phyloP scores from a whole-genome alignment of 2,113 vertebrate genomes.

The western clawed frog (Xenopus tropicalis) region UCB_Xtro_10.0 CM004449.2:67083001-67083500 shows the following conservation, averaged over 20 bases:
- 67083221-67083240: background rate
- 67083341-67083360: no score
- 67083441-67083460: no score
- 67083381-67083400: no score
- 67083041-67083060: slow-evolving; percentile 5
- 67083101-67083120: slow-evolving; percentile 22
- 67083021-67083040: background rate
- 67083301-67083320: no score
- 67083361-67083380: no score
- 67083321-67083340: no score
- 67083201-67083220: background rate
- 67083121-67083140: slow-evolving; percentile 9
- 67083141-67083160: background rate
- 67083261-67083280: no score
- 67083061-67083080: slow-evolving; percentile 1
- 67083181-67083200: background rate
- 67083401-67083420: no score
- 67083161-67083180: background rate
- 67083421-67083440: no score
- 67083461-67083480: no score
- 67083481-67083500: no score
- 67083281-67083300: no score
- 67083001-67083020: background rate
- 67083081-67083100: background rate
- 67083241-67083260: background rate